A percentile compares a stretch with the other conserved stretches of the same genome.
Evolutionary conservation across 2,888 invertebrate species (phyloP).

Genomic region (Drosophila siamana): DNA sequence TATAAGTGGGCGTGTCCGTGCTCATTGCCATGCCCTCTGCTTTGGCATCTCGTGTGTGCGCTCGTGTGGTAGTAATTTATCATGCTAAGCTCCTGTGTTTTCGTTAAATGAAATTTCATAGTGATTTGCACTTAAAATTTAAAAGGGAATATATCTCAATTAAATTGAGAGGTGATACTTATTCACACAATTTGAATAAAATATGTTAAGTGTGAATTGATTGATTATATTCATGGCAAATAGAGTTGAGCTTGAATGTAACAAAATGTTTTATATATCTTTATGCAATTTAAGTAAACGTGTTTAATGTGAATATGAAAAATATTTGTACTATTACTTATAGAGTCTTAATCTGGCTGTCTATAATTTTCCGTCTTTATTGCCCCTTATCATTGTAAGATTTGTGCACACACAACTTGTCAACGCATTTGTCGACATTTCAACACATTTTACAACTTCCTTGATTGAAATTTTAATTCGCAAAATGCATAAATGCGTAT

Average conservation of each 20-base stretch:
- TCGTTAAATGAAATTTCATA: slow-evolving; percentile 20
- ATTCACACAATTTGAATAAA: no score
- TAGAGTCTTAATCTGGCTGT: no score
- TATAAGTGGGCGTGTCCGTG: slow-evolving; percentile 6
- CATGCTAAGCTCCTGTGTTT: slow-evolving; percentile 22
- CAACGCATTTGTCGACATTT: neutral
- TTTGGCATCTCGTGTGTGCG: slow-evolving; percentile 41
- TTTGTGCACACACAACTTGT: neutral
- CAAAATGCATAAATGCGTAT: slow-evolving; percentile 3
- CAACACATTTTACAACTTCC: neutral
- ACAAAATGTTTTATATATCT: no score
- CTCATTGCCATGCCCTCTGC: neutral
- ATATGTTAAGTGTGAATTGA: no score
- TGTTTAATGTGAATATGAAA: no score
- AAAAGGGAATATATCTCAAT: neutral
- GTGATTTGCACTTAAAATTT: slow-evolving; percentile 13
- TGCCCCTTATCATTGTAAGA: neutral
- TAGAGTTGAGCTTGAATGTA: no score
- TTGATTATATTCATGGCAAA: no score
- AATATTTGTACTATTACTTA: no score
- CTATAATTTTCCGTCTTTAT: neutral
- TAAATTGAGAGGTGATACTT: neutral
- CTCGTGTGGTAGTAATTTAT: slow-evolving; percentile 57
- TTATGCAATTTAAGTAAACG: no score
- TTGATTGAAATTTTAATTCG: neutral